Base-by-base conservation (phyloP, 2,888 invertebrate genomes). In the Kuschelorhynchus macadamiae region DNA sequence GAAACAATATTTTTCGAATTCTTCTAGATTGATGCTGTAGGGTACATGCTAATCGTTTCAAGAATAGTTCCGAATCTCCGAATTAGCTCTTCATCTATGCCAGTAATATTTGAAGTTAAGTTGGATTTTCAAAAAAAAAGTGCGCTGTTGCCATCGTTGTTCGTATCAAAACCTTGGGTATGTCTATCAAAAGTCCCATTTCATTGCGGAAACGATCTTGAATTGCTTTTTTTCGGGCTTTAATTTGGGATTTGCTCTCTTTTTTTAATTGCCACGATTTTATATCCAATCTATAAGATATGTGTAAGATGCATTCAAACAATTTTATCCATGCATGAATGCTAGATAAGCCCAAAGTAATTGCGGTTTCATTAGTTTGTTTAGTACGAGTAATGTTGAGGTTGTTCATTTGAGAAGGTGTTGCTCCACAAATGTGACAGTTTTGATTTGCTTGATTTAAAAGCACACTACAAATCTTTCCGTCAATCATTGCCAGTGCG, bases 21-120 rank as follows among this genome's bases (percentile, higher is more conserved):
- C 41, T 50, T 69, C 50, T 32, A 47, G 14, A 21, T 71, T 47
- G 8, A 72, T 53, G 17, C 17, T 41, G 39, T 64, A 59, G n/a
- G n/a, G n/a, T n/a, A n/a, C n/a, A n/a, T n/a, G 7, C 25, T 25
- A 25, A 3, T 25, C 7, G 46, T 41, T 52, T 33, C 32, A 21
- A 71, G 46, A 16, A 72, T 55, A 18, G 21, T 46, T 1, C 46
- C 21, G 11, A 46, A 46, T n/a, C 46, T 9, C 25, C 7, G 4
- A 25, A 25, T 25, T 5, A 25, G 46, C 4, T 11, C 21, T 7
- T 46, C n/a, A 12, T 21, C 21, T 46, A 46, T n/a, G 5, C 21
- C 21, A 16, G 42, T 42, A 25, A 25, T 25, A 5, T 25, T 7
- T 5, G 25, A 25, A 5, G 25, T 7, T 25, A 25, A 25, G 7